Evolutionary conservation across 2,888 invertebrate genomes (phyloP), one percentile per base, ranked within the genome.

Genomic region (Aphodius granarius): DNA sequence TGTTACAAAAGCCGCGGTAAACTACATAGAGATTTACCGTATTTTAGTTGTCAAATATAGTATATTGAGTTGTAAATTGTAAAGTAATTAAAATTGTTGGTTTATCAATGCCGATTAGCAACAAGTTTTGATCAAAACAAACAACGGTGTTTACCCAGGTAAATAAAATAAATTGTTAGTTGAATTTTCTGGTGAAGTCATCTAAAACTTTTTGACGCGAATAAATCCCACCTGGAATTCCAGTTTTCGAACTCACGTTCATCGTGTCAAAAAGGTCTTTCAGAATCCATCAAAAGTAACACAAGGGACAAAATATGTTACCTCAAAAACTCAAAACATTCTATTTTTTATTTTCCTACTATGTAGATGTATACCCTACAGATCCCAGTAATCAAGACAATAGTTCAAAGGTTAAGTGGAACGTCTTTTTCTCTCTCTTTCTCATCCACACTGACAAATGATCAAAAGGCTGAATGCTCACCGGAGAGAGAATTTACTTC

Each of bases 401-500:
- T 43, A 13, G 43, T 43, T 13, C 43, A 43, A 43, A 43, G 43
- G 43, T 43, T 43, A 43, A 43, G 43, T 13, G 43, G 43, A 13
- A 43, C 43, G 43, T 43, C 13, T 43, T 43, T 43, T 43, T 43
- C 13, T 43, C 43, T 23, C 43, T 43, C 13, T 13, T 43, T 43
- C 43, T 43, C 43, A 43, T 43, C 43, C 43, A 2, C 43, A 13
- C 20, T 19, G 21, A 68, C 68, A 68, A 68, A 68, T 20, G 9
- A 5, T 20, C 22, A n/a, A 68, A 20, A 68, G 68, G 68, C 22
- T 18, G 65, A 16, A 65, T 65, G 63, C 22, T 63, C 72, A 63
- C 72, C 63, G 63, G 15, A 18, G 18, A 63, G 17, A 68, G 20
- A 6, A 72, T 72, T n/a, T 72, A 20, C 72, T 72, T 72, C 72